Conservation (phyloP, 2,888 invertebrate species). For the Dryocosmus kuriphilus region DNA sequence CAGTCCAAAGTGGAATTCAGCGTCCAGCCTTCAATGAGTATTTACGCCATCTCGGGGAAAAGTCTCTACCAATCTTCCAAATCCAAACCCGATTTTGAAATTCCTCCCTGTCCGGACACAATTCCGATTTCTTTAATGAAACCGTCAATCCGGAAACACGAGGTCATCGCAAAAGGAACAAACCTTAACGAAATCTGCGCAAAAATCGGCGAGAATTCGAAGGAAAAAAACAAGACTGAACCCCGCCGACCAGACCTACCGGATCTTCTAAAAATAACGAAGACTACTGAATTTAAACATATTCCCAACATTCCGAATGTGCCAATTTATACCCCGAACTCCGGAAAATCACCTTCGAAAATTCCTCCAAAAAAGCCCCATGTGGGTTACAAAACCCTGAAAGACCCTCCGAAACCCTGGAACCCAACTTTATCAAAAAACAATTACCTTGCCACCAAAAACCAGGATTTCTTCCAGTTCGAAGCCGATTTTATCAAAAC, state of each 20-base stretch:
- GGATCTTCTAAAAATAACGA: constrained; percentile 72
- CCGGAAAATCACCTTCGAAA: constrained; percentile 53
- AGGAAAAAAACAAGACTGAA: constrained; percentile 73
- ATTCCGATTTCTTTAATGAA: constrained; percentile 75
- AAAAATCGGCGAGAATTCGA: constrained; percentile 74
- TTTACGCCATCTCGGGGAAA: constrained; percentile 66
- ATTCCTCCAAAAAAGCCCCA: constrained; percentile 71
- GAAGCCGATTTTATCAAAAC: constrained; percentile 74
- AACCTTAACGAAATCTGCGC: constrained; percentile 72
- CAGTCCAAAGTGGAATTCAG: constrained; percentile 54
- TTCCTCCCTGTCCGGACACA: constrained; percentile 75
- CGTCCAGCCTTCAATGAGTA: constrained; percentile 68
- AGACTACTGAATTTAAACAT: constrained; percentile 65
- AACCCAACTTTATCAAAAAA: constrained; percentile 81
- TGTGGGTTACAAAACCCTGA: constrained; percentile 80
- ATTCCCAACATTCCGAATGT: constrained; percentile 73
- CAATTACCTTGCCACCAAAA: constrained; percentile 73
- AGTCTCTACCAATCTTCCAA: constrained; percentile 47
- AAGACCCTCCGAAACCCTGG: constrained; percentile 82
- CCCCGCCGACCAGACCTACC: constrained; percentile 72
- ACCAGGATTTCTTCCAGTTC: constrained; percentile 67
- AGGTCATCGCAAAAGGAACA: constrained; percentile 69
- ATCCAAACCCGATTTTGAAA: constrained; percentile 54
- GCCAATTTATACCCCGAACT: constrained; percentile 66
- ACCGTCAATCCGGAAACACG: constrained; percentile 69